A percentile compares a stretch with the other conserved stretches of the same genome.
These are phyloP conservation scores for Coluber constrictor DNA, from an alignment of 2,797 vertebrate species.

Conservation along the genomic window DNA sequence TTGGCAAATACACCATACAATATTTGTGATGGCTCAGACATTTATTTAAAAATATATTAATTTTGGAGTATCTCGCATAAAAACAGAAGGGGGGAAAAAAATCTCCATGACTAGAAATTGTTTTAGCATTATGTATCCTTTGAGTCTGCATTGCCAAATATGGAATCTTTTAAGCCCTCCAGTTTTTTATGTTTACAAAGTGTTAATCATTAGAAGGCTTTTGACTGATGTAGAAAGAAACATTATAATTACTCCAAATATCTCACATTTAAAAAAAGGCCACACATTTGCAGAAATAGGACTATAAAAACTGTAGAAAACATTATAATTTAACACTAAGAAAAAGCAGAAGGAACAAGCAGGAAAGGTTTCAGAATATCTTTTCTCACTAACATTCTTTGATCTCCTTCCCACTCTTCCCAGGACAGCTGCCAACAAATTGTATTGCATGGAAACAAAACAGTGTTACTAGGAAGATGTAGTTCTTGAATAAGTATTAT, in stretches of 20 bases:
- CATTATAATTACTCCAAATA: not conserved
- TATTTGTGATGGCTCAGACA: not conserved
- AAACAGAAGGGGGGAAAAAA: not conserved
- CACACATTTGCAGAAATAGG: not conserved
- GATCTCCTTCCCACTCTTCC: not conserved
- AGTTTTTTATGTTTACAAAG: not conserved
- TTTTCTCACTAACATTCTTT: not conserved
- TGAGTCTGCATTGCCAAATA: constrained; percentile 16
- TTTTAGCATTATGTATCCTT: not conserved
- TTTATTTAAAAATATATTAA: not conserved
- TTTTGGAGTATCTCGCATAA: not conserved
- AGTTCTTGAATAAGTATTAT: not conserved
- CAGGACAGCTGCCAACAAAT: not conserved
- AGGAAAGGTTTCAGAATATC: not conserved
- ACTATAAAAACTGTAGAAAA: not conserved
- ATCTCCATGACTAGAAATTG: not conserved
- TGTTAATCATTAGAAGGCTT: not conserved
- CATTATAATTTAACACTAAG: not conserved
- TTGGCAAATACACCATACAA: not conserved
- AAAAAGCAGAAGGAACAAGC: not conserved
- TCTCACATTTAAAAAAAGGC: not conserved
- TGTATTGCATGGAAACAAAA: not conserved
- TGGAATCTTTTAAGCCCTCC: not conserved
- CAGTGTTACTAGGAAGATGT: not conserved
- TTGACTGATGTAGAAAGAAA: not conserved